Evolutionary conservation across 2,888 invertebrate genomes (phyloP).

Genomic region (Sphaeridia pumilis): DNA sequence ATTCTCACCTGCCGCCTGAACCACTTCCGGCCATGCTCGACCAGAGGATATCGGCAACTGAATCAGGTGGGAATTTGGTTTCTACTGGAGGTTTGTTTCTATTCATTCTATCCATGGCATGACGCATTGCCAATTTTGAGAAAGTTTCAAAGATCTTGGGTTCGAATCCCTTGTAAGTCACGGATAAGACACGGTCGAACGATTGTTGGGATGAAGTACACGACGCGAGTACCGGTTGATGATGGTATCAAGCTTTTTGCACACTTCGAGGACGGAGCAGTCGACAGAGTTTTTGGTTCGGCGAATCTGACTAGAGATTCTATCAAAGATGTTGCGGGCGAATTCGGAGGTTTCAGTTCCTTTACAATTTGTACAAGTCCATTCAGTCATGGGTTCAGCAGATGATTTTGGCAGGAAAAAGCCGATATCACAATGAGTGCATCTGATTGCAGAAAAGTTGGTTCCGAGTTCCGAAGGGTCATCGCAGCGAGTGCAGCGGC

Average conservation of each 20-base stretch:
- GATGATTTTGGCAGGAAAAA: conserved; percentile 6
- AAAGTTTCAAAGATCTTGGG: conserved; percentile 90
- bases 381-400: background rate
- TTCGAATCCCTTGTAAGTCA: conserved; percentile 74
- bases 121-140: conserved; percentile 82
- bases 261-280: conserved; percentile 4
- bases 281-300: conserved; percentile 1
- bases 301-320: conserved; percentile 4
- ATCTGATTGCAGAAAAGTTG: conserved; percentile 5
- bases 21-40: conserved; percentile 15
- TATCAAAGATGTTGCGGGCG: conserved; percentile 3
- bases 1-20: too few relatives aligned
- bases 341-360: background rate
- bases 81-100: conserved; percentile 19
- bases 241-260: conserved; percentile 11
- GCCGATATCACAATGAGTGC: conserved; percentile 9
- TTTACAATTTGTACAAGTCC: conserved; percentile 4
- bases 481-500: conserved; percentile 7
- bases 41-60: conserved; percentile 81
- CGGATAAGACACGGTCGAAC: conserved; percentile 60
- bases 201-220: conserved; percentile 11
- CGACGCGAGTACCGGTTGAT: conserved; percentile 5
- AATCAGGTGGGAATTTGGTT: conserved; percentile 48
- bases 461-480: conserved; percentile 9
- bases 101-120: conserved; percentile 67